Evolutionary conservation across 2,113 vertebrate genomes (phyloP).

Genomic region (Acrocephalus arundinaceus): DNA sequence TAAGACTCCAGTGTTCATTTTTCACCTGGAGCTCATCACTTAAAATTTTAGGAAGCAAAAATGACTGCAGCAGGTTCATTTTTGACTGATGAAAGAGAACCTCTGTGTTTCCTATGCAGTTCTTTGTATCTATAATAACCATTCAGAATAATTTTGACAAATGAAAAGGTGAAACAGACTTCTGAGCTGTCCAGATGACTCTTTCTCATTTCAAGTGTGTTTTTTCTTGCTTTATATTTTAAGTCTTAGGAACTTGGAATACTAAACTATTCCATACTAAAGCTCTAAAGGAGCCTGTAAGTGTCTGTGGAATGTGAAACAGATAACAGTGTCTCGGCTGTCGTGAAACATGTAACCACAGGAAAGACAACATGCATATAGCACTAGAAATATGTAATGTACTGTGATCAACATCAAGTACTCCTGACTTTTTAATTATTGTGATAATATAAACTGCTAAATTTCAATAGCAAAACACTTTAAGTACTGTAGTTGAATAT

Average conservation of each 20-base stretch:
- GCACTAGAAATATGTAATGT: not conserved
- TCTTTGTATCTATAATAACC: not conserved
- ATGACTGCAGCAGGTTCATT: not conserved
- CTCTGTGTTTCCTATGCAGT: not conserved
- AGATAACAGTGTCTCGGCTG: not conserved
- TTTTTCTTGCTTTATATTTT: not conserved
- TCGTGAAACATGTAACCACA: not conserved
- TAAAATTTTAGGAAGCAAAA: not conserved
- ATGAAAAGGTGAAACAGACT: not conserved
- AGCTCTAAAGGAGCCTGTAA: not conserved
- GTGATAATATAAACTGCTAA: not conserved
- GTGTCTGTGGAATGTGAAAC: not conserved
- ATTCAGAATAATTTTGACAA: not conserved
- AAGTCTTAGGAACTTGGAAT: not conserved
- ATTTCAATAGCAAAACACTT: not conserved
- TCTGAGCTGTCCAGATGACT: not conserved
- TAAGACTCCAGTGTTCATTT: not conserved
- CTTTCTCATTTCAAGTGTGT: not conserved
- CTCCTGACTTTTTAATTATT: not conserved
- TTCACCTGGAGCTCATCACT: not conserved
- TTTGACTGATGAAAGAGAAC: not conserved
- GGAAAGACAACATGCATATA: not conserved
- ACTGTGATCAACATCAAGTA: not conserved
- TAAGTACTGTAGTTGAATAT: not conserved
- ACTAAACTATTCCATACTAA: not conserved